These are phyloP conservation scores for Poeciliopsis paucimaculata DNA, from an alignment of 2,797 vertebrate genomes.

Conservation along the genomic window DNA sequence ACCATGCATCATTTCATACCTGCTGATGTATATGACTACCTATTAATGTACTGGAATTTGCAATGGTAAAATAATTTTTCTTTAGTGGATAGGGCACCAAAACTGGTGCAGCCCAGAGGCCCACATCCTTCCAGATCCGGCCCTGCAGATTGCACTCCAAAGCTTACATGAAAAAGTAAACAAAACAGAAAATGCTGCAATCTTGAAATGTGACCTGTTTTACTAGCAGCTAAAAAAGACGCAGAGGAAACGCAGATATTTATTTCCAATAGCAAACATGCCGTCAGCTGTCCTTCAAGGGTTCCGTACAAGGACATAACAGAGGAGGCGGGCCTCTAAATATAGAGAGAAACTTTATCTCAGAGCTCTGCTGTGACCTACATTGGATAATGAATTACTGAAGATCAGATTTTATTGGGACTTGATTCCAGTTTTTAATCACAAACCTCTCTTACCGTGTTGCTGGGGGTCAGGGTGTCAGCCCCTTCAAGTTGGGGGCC, in stretches of 20 bases:
- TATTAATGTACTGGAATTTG: too few relatives aligned
- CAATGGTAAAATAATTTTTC: too few relatives aligned
- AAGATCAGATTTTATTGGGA: conserved; percentile 40
- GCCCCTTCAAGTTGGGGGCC: conserved; percentile 78
- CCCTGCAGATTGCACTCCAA: background rate
- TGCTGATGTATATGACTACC: too few relatives aligned
- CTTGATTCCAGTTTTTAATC: conserved; percentile 16
- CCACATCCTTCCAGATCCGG: too few relatives aligned
- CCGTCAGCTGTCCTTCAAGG: conserved; percentile 48
- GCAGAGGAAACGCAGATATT: conserved; percentile 37
- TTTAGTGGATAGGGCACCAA: too few relatives aligned
- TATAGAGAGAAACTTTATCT: conserved; percentile 71
- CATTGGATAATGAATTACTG: conserved; percentile 33
- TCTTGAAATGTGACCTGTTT: conserved; percentile 44
- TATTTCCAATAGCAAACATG: conserved; percentile 64
- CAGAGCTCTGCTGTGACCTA: conserved; percentile 49
- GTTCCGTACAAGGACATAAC: conserved; percentile 75
- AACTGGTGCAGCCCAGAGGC: too few relatives aligned
- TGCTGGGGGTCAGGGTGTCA: conserved; percentile 68
- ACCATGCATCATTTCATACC: too few relatives aligned
- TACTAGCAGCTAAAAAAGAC: conserved; percentile 51
- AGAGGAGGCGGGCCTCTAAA: conserved; percentile 62
- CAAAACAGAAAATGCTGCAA: conserved; percentile 9
- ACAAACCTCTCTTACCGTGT: conserved; percentile 72
- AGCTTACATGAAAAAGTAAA: background rate